phyloP scores from a whole-genome alignment of 2,888 invertebrate genomes.

The Alsophila aescularia region DNA sequence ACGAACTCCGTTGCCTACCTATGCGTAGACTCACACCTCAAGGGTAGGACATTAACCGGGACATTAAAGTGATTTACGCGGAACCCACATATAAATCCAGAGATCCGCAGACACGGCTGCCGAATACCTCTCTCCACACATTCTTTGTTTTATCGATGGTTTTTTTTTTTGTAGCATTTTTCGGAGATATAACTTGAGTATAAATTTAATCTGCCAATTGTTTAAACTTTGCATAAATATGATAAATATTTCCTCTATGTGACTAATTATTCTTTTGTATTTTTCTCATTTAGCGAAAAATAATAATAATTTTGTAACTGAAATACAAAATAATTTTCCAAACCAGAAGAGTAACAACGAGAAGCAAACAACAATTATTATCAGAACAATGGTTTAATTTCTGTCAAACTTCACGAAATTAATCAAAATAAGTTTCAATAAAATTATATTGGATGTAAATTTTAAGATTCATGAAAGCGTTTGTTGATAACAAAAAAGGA shows the following conservation, averaged over 20 bases:
- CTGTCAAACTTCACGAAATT: slow-evolving; percentile 38
- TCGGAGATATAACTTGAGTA: slow-evolving; percentile 25
- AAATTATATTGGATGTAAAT: slow-evolving; percentile 37
- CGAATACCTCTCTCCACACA: slow-evolving; percentile 53
- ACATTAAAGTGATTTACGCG: slow-evolving; percentile 75
- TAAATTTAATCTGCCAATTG: slow-evolving; percentile 19
- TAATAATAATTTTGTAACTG: too few relatives aligned
- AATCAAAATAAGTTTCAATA: slow-evolving; percentile 37
- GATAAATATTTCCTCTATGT: too few relatives aligned
- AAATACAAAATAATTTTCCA: too few relatives aligned
- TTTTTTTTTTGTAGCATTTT: slow-evolving; percentile 33
- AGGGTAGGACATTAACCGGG: slow-evolving; percentile 61
- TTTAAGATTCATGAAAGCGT: slow-evolving; percentile 22
- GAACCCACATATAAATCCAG: slow-evolving; percentile 66
- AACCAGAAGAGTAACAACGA: neutral
- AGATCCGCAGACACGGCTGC: slow-evolving; percentile 60
- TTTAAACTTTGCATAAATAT: too few relatives aligned
- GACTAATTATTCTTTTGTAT: too few relatives aligned
- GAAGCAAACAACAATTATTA: slow-evolving; percentile 19
- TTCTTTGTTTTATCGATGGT: slow-evolving; percentile 48
- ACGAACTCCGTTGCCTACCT: slow-evolving; percentile 44
- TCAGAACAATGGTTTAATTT: slow-evolving; percentile 42
- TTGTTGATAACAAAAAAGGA: neutral
- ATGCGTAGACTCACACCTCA: slow-evolving; percentile 61
- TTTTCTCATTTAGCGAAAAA: neutral